phyloP scores from a whole-genome alignment of 1,140 invertebrate species.

The Leptopilina boulardi region DNA sequence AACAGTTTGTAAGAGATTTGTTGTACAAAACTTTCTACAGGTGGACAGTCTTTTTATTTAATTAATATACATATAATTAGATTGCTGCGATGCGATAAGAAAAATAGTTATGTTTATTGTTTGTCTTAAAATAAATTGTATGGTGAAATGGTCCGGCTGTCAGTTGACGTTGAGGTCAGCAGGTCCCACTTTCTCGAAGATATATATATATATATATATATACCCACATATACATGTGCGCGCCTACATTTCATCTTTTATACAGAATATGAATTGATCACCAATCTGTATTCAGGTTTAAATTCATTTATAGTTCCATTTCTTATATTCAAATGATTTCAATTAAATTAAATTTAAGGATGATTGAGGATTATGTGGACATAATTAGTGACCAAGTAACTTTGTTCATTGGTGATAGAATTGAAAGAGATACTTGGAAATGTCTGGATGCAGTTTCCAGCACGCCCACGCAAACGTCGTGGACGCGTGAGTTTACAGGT shows the following conservation, averaged over 20 bases:
- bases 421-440: constrained; percentile 30
- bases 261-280: constrained; percentile 18
- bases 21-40: no score
- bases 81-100: not conserved
- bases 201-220: no score
- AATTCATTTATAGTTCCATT: not conserved
- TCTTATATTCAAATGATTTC: not conserved
- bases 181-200: constrained; percentile 58
- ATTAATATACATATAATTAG: not conserved
- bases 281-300: not conserved
- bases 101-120: not conserved
- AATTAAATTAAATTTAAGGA: constrained; percentile 14
- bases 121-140: not conserved
- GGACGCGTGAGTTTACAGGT: constrained; percentile 67
- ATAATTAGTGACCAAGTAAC: constrained; percentile 21
- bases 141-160: constrained; percentile 7
- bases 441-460: constrained; percentile 61
- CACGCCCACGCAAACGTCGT: constrained; percentile 65
- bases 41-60: no score
- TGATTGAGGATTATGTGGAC: constrained; percentile 13
- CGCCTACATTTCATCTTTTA: constrained; percentile 37
- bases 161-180: constrained; percentile 59
- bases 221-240: constrained; percentile 4
- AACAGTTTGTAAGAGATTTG: no score
- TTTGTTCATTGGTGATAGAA: constrained; percentile 9